Evolutionary conservation across 2,888 invertebrate genomes (phyloP), one percentile per base, ranked within the genome.

Genomic region (Cyclophora punctaria): DNA sequence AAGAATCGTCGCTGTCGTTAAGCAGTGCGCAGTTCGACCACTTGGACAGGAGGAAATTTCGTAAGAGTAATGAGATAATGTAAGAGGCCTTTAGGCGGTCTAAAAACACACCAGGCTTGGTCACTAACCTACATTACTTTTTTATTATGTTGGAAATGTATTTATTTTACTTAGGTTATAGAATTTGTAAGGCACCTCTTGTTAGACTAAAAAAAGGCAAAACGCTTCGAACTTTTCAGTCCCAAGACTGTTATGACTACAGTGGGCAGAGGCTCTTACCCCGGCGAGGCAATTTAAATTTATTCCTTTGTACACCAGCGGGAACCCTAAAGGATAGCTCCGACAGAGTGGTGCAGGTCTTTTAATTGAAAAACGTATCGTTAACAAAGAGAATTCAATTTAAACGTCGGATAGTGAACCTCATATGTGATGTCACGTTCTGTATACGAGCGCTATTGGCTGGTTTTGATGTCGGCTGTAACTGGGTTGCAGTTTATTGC

Each of bases 311-410:
- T 70, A 53, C 53, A 43, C 34, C 41, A 46, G 47, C 51, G 59
- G 55, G 55, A 60, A 60, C 58, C 50, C 57, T 44, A 20, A 20
- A 20, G 56, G 43, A 7, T 33, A 44, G 6, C 33, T 20, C 53
- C 62, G 68, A 71, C 63, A 57, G 55, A 57, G 54, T 53, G 53
- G 62, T 58, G 56, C 68, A 64, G 71, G 58, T 60, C 59, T 75
- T 71, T 80, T 81, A 82, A 82, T 83, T 80, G 78, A 71, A 80
- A 76, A 75, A 71, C 69, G 71, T 67, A 64, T 67, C 65, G 55
- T 64, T 67, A 74, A 77, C 73, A 76, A 74, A 72, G 70, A 52
- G 62, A 69, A 76, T 71, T 66, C 75, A 73, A 78, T 78, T 80
- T 73, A 68, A 72, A 67, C 70, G 33, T 34, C 43, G 69, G 4